Evolutionary conservation across 1,140 invertebrate genomes (phyloP).

Genomic region (Drosophila eugracilis): DNA sequence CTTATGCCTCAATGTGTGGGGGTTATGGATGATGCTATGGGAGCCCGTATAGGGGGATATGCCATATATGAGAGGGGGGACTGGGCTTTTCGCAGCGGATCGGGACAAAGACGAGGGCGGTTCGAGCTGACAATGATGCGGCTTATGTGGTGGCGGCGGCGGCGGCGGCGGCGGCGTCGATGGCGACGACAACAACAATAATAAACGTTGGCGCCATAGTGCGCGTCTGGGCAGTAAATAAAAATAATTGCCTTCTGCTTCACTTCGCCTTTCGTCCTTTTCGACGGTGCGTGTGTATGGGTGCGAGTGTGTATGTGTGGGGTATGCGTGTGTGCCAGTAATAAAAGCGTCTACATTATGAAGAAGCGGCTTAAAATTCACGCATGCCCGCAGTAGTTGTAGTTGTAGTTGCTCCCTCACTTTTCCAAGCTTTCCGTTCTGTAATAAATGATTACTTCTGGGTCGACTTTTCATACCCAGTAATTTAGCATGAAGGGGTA

Average conservation of each 20-base stretch:
- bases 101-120: conserved; percentile 47
- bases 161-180: conserved; percentile 31
- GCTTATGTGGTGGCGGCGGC: conserved; percentile 72
- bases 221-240: conserved; percentile 82
- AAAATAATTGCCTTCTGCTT: conserved; percentile 84
- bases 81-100: conserved; percentile 12
- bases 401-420: conserved; percentile 7
- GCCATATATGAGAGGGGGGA: neutral
- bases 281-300: conserved; percentile 26
- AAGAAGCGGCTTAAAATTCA: conserved; percentile 72
- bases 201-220: conserved; percentile 78
- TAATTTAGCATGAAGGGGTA: neutral
- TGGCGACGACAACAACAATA: conserved; percentile 52
- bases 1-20: conserved; percentile 60
- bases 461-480: conserved; percentile 2
- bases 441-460: conserved; percentile 70
- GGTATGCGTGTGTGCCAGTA: conserved; percentile 47
- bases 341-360: conserved; percentile 76
- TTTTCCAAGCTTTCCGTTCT: conserved; percentile 29
- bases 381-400: conserved; percentile 54
- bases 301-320: conserved; percentile 6
- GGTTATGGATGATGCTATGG: neutral
- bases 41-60: too few relatives aligned
- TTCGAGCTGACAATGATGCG: conserved; percentile 80
- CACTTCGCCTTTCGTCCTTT: conserved; percentile 74